phyloP scores from a whole-genome alignment of 2,888 invertebrate genomes.

The Operophtera brumata region DNA sequence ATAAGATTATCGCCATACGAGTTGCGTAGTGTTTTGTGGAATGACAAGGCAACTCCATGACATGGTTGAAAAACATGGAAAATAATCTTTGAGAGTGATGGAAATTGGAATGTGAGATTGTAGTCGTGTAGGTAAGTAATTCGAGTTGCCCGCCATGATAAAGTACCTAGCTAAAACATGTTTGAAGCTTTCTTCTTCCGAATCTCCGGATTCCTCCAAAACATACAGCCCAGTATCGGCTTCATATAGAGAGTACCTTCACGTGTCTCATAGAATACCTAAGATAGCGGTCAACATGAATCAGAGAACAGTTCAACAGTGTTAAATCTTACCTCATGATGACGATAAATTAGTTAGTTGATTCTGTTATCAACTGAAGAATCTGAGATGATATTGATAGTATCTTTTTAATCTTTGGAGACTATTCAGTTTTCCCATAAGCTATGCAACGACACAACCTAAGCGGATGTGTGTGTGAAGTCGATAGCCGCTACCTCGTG shows the following conservation, averaged over 20 bases:
- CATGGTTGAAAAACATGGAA: constrained; percentile 61
- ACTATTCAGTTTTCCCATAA: constrained; percentile 37
- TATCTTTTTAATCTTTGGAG: constrained; percentile 28
- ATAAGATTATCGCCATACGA: constrained; percentile 79
- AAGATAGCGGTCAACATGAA: constrained; percentile 2
- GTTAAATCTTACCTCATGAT: no score
- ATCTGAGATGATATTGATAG: neutral
- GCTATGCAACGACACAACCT: constrained; percentile 41
- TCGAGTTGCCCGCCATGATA: neutral
- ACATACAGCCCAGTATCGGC: neutral
- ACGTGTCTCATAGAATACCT: neutral
- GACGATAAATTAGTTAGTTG: no score
- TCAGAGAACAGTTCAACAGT: neutral
- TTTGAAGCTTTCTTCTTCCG: neutral
- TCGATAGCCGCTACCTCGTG: neutral
- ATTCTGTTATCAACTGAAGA: neutral
- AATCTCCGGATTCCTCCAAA: neutral
- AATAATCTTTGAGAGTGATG: constrained; percentile 57
- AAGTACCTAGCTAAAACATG: no score
- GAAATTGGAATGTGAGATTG: constrained; percentile 5
- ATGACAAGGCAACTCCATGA: constrained; percentile 72
- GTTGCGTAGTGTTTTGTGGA: constrained; percentile 67
- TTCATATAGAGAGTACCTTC: no score
- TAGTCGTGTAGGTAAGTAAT: neutral
- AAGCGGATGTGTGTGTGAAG: constrained; percentile 21